Evolutionary conservation across 2,113 vertebrate species (phyloP), one percentile per base, ranked within the genome.

Genomic region (Megaceryle torquata): DNA sequence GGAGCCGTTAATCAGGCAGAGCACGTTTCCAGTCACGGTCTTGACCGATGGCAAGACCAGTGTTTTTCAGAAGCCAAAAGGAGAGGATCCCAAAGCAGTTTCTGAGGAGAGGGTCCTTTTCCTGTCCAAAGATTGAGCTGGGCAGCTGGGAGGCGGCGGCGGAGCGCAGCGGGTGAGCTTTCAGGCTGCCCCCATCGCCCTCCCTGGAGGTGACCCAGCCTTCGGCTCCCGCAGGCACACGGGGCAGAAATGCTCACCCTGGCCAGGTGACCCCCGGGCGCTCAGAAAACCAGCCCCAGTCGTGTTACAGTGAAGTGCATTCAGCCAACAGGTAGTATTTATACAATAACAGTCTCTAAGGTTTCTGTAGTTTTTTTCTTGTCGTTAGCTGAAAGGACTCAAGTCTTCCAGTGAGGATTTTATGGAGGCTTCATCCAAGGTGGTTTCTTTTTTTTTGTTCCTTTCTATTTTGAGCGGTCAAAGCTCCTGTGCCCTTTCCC

Each of bases 381-480:
- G 35, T 97, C 82, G 83, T 92, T 97, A 95, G 81, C 96, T 97
- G 96, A 98, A 98, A 98, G 96, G 98, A 98, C 97, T 98, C 95
- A 95, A 98, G 98, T 98, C 98, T 98, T 99, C 98, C 98, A 98
- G 93, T 97, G 97, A 97, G 97, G 96, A 98, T 97, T 96, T 96
- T 98, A 96, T 87, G 96, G 97, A 98, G 97, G 97, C 97, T 97
- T 98, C 93, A 96, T 95, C 97, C 97, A 72, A 96, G 91, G 93
- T 95, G 94, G 84, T 94, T 94, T 86, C 89, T 96, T 87, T 82
- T 72, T 81, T 79, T 69, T 96, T n/a, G 92, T 97, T 96, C 81
- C 24, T 79, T 95, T 94, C 91, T 95, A 1, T 78, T 96, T 95
- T 78, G 94, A 95, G 95, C 95, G 86, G 97, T 97, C 94, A 93